phyloP scores from a whole-genome alignment of 2,113 vertebrate species.

The Thryonomys swinderianus region DNA sequence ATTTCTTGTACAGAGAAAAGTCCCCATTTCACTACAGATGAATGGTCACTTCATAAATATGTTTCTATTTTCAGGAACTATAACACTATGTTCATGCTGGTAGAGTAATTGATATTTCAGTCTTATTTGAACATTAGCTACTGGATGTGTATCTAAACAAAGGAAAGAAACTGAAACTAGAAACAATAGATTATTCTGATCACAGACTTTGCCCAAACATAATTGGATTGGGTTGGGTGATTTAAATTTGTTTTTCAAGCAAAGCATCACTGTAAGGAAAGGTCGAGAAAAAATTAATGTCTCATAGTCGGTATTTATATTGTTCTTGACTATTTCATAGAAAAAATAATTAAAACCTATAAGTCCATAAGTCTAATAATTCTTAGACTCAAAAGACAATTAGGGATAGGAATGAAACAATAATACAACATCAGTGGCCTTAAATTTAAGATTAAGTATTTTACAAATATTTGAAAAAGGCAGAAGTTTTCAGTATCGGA shows the following conservation, averaged over 20 bases:
- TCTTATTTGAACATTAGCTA: background rate
- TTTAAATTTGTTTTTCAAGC: conserved; percentile 39
- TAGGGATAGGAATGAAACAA: background rate
- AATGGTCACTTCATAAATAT: background rate
- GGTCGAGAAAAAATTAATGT: conserved; percentile 43
- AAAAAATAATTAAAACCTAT: conserved; percentile 22
- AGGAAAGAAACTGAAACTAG: background rate
- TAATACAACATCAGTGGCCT: background rate
- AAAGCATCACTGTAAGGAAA: conserved; percentile 38
- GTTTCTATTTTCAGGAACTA: background rate
- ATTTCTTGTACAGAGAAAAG: conserved; percentile 46
- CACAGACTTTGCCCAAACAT: background rate
- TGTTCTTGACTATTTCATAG: background rate
- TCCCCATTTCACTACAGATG: background rate
- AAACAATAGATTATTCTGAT: background rate
- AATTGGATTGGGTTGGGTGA: background rate
- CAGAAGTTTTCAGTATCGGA: background rate
- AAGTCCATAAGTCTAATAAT: conserved; percentile 19
- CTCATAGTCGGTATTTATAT: background rate
- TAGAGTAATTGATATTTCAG: background rate
- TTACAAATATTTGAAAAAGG: background rate
- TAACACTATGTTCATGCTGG: background rate
- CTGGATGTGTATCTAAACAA: background rate
- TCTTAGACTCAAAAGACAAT: background rate
- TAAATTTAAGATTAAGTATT: conserved; percentile 14